phyloP scores from a whole-genome alignment of 2,888 invertebrate genomes.

The Caenorhabditis panamensis region DNA sequence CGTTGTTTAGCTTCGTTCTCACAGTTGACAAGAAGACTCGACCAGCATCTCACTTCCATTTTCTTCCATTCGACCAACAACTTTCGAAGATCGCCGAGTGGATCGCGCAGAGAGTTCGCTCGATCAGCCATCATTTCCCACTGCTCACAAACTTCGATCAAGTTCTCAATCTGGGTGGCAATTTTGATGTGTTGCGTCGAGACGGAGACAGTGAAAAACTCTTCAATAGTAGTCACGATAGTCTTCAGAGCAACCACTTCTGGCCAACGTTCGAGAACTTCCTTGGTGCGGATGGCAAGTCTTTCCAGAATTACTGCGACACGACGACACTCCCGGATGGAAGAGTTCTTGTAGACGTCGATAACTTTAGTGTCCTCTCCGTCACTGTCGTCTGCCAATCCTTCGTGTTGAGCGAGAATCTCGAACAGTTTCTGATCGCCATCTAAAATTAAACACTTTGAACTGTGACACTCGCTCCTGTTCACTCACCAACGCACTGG shows the following conservation, averaged over 20 bases:
- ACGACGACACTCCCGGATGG: conserved; percentile 60
- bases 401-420: conserved; percentile 38
- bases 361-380: conserved; percentile 34
- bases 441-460: no score
- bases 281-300: conserved; percentile 51
- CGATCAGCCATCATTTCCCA: conserved; percentile 80
- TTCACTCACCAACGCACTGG: conserved; percentile 42
- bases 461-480: no score
- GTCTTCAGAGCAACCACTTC: conserved; percentile 72
- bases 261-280: conserved; percentile 70
- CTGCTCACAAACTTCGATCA: conserved; percentile 84
- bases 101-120: conserved; percentile 86
- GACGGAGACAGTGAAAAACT: conserved; percentile 66
- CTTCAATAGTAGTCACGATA: conserved; percentile 66
- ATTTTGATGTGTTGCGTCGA: conserved; percentile 91
- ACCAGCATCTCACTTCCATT: conserved; percentile 80
- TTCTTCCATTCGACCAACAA: conserved; percentile 93
- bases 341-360: conserved; percentile 62
- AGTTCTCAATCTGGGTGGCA: conserved; percentile 91
- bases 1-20: conserved; percentile 69
- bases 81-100: conserved; percentile 87
- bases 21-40: conserved; percentile 66
- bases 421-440: conserved; percentile 57
- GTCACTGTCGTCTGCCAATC: conserved; percentile 35
- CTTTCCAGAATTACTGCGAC: conserved; percentile 62